Evolutionary conservation across 2,888 invertebrate genomes (phyloP), one percentile per base, ranked within the genome.

Genomic region (Adelphocoris suturalis): DNA sequence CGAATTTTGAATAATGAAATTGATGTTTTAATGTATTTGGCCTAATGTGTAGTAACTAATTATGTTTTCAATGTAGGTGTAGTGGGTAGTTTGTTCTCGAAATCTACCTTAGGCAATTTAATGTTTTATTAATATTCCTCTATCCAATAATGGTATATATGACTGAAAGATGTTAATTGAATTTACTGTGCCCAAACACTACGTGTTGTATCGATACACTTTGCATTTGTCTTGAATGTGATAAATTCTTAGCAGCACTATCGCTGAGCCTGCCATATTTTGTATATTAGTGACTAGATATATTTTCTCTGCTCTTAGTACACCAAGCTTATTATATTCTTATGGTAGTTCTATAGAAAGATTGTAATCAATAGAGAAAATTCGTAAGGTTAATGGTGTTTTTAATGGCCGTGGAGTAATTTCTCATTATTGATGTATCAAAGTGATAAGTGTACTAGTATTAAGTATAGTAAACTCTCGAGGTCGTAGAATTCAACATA

Each of bases 141-240:
- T 78, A 46, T 46, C 46, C 46, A 46, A n/a, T 78, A 14, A 46
- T 46, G 46, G 46, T 76, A 76, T 47, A 37, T 37, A n/a, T 48
- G 82, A 82, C 82, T 82, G 82, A 82, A 27, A 78, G 46, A 78
- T 78, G 46, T 46, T 78, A 46, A 78, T n/a, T 78, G 78, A 19
- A 82, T 47, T 82, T 52, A 82, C 52, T 82, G 82, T 82, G 82
- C 82, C 82, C 82, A 52, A 81, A 52, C 78, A 78, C 68, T 19
- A 48, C 37, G 13, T 48, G 85, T 85, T 85, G 85, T 85, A 61
- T 85, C 85, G 28, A 85, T 85, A 57, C 85, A 85, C 57, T 85
- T 61, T 85, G 85, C 85, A 85, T 85, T 85, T 85, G 57, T 61
- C 57, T 37, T 85, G 47, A 52, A 82, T 85, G 85, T 85, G 85